Percentiles rank a stretch among this genome's conserved stretches.
These are phyloP conservation scores for Oasisia sp. DNA, from an alignment of 2,888 invertebrate species.

Conservation along the genomic window DNA sequence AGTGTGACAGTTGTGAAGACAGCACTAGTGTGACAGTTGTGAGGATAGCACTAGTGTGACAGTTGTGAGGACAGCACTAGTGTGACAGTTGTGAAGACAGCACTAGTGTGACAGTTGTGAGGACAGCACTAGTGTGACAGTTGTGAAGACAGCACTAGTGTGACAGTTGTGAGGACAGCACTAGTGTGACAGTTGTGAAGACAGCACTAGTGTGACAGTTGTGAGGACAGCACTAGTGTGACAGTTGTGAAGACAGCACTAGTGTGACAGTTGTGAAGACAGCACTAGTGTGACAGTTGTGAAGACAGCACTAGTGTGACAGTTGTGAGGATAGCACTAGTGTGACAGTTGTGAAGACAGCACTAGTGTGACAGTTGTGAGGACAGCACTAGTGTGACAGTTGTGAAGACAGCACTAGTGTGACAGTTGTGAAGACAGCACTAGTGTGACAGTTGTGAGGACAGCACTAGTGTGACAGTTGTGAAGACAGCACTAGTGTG, in stretches of 20 bases:
- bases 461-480: slow-evolving; percentile 66
- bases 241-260: background rate
- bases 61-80: too few species aligned
- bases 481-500: slow-evolving; percentile 56
- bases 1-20: slow-evolving; percentile 70
- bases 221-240: slow-evolving; percentile 67
- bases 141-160: too few species aligned
- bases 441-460: too few species aligned
- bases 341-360: background rate
- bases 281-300: background rate
- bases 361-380: slow-evolving; percentile 69
- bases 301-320: slow-evolving; percentile 66
- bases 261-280: too few species aligned
- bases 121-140: slow-evolving; percentile 64
- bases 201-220: slow-evolving; percentile 67
- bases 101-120: slow-evolving; percentile 61
- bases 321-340: too few species aligned
- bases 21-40: slow-evolving; percentile 70
- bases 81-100: too few species aligned
- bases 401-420: slow-evolving; percentile 71
- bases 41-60: slow-evolving; percentile 69
- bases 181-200: too few species aligned
- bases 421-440: too few species aligned
- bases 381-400: slow-evolving; percentile 69
- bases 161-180: background rate